Evolutionary conservation across 2,797 vertebrate genomes (phyloP), one percentile per base, ranked within the genome.

Genomic region (Paedocypris micromegethes): DNA sequence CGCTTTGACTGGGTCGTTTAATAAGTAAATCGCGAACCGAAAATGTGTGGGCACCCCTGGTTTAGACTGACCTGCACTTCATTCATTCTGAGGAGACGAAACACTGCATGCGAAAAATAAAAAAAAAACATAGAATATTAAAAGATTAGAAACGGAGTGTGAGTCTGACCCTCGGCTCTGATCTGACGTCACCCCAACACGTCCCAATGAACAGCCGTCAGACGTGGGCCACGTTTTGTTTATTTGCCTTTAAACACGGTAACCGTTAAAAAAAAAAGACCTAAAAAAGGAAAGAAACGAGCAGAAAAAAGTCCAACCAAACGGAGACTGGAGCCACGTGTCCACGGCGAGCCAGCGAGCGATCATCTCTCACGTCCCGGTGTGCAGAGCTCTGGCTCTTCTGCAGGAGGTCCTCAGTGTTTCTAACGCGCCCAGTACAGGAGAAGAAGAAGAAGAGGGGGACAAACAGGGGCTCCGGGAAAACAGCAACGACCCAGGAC

Each of bases 191-290:
- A 23, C 23, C 23, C 23, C 23, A 23, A 23, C 23, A 23, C 23
- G 23, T 23, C 23, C 23, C 83, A 86, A 88, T 87, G 85, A 89
- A 84, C 87, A 88, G 86, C 89, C 86, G 89, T 84, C 83, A 89
- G 85, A 88, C 84, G 84, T 83, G 81, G 87, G 88, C 79, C 85
- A 85, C 83, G 80, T 82, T 86, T 90, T 77, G 83, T 87, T 77
- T 83, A 87, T 89, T 89, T 89, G 89, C 90, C 88, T 87, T 90
- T 90, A 90, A 90, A 90, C 88, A 86, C 80, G 80, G 88, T 88
- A 88, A 88, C 85, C 84, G 87, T 81, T 85, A 87, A 83, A 84
- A 86, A 84, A 84, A 83, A 64, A 73, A 85, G 86, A 88, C 84
- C 85, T 86, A 80, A 79, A 87, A 87, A 87, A 87, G 77, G 83